Conservation (phyloP, 1,140 invertebrate species). For the Drosophila oshimai region DNA sequence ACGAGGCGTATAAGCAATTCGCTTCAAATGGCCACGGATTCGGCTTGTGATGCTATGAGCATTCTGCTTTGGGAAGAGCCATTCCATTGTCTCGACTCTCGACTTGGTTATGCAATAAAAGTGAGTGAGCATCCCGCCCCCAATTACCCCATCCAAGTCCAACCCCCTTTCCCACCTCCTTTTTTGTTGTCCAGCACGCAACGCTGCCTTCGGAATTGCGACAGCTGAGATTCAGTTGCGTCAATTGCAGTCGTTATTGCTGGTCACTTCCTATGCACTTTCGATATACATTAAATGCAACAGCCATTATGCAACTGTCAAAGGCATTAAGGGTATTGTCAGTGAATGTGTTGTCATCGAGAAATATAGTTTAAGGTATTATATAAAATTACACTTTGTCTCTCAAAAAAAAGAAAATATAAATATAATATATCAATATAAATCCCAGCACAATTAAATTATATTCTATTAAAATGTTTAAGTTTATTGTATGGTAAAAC, state of each 20-base stretch:
- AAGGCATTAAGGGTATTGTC: neutral
- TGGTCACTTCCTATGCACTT: constrained; percentile 64
- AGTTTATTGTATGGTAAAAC: too few species aligned
- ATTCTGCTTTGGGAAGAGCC: constrained; percentile 38
- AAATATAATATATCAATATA: too few species aligned
- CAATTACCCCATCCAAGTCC: neutral
- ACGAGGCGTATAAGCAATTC: constrained; percentile 63
- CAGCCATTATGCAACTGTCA: constrained; percentile 45
- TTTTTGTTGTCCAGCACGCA: constrained; percentile 17
- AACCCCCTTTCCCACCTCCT: neutral
- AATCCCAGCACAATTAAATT: too few species aligned
- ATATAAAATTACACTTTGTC: neutral
- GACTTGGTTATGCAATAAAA: constrained; percentile 35
- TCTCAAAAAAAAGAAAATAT: neutral
- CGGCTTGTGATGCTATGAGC: constrained; percentile 26
- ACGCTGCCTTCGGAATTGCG: constrained; percentile 36
- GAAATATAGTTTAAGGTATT: neutral
- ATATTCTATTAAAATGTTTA: too few species aligned
- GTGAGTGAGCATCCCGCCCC: constrained; percentile 19
- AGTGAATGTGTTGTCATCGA: neutral
- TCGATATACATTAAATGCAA: constrained; percentile 41
- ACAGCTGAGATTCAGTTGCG: constrained; percentile 26
- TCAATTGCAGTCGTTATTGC: constrained; percentile 12
- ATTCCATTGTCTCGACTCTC: constrained; percentile 25
- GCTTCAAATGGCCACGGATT: constrained; percentile 26